Conservation (phyloP, 2,797 vertebrate genomes). For the Moxostoma hubbsi region DNA sequence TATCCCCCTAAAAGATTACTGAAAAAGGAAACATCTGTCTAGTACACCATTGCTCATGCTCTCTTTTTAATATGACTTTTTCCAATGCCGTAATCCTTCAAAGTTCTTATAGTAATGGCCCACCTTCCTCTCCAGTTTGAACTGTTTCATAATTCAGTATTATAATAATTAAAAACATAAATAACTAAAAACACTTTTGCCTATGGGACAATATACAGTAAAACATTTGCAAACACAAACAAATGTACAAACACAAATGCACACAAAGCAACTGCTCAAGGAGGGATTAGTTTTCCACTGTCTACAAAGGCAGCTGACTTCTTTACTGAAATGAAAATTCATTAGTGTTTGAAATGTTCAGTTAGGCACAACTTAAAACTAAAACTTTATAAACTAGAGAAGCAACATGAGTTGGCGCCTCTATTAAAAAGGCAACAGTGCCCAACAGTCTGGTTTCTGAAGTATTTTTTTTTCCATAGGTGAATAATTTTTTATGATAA, state of each 20-base stretch:
- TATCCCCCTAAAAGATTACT: slow-evolving; percentile 38
- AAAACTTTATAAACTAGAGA: too few relatives aligned
- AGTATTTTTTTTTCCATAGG: too few relatives aligned
- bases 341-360: too few relatives aligned
- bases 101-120: slow-evolving; percentile 27
- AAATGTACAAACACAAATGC: background rate
- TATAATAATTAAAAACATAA: too few relatives aligned
- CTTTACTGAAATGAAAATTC: too few relatives aligned
- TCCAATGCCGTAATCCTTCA: slow-evolving; percentile 39
- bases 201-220: slow-evolving; percentile 5
- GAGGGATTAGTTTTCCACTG: background rate
- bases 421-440: too few relatives aligned
- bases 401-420: too few relatives aligned
- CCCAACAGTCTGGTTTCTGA: too few relatives aligned
- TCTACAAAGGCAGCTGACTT: background rate
- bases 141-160: slow-evolving; percentile 4
- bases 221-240: slow-evolving; percentile 14
- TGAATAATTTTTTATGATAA: too few relatives aligned
- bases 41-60: slow-evolving; percentile 65
- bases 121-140: slow-evolving; percentile 8
- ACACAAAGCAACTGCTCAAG: slow-evolving; percentile 31
- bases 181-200: slow-evolving; percentile 30
- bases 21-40: slow-evolving; percentile 69
- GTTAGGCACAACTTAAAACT: too few relatives aligned
- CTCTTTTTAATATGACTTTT: slow-evolving; percentile 52